phyloP scores from a whole-genome alignment of 2,888 invertebrate species.

The Agrochola macilenta region DNA sequence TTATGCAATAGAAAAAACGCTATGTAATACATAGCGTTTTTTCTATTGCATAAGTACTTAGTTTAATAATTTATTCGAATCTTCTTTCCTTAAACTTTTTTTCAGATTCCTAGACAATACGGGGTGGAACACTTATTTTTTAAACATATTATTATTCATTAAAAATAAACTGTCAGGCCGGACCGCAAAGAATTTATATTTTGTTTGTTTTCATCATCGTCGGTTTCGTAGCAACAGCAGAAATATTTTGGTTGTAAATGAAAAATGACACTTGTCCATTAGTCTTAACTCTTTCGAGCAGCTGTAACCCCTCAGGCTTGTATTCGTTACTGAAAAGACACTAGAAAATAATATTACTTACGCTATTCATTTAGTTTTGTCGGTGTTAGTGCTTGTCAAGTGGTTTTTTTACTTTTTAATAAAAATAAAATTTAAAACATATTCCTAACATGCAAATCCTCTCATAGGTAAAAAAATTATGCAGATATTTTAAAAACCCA shows the following conservation, averaged over 20 bases:
- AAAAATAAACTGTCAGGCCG: constrained; percentile 3
- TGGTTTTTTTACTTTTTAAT: neutral
- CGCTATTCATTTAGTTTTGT: constrained; percentile 19
- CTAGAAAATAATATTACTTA: constrained; percentile 5
- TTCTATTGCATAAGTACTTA: too few relatives aligned
- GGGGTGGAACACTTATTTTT: neutral
- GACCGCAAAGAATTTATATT: neutral
- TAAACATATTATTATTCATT: constrained; percentile 2
- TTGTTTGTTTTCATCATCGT: constrained; percentile 1
- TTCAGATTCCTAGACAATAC: neutral
- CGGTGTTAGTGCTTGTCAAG: constrained; percentile 14
- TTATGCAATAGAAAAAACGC: neutral
- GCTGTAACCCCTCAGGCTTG: constrained; percentile 39
- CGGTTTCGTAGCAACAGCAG: constrained; percentile 13
- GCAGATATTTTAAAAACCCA: constrained; percentile 11
- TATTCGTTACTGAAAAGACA: constrained; percentile 5
- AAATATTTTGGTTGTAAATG: constrained; percentile 44
- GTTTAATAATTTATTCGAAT: neutral
- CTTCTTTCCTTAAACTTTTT: neutral
- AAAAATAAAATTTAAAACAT: neutral
- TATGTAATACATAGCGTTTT: too few relatives aligned
- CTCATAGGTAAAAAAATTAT: neutral
- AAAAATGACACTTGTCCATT: constrained; percentile 55
- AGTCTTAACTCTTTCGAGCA: constrained; percentile 37
- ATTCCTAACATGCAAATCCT: constrained; percentile 6